A percentile compares a stretch with the other conserved stretches of the same genome.
Conservation (phyloP, 2,888 invertebrate species). For the Siphlonurus alternatus region DNA sequence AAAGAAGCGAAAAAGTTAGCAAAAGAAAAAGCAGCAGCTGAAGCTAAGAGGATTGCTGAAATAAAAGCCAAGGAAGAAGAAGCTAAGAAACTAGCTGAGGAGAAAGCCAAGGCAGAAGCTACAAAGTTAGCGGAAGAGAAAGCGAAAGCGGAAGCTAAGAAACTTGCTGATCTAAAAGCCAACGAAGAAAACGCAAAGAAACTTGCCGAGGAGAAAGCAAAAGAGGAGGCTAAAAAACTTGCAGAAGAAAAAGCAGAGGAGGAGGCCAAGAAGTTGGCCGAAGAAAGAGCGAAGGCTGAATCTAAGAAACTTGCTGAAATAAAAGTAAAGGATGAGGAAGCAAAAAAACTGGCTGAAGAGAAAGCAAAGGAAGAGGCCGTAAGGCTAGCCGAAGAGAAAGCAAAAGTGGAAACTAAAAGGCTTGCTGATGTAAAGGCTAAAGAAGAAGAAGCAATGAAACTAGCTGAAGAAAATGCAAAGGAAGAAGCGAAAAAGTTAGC, state of each 20-base stretch:
- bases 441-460: not conserved
- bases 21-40: not conserved
- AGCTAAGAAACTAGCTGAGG: slow-evolving; percentile 11
- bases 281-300: slow-evolving; percentile 2
- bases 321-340: not conserved
- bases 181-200: slow-evolving; percentile 10
- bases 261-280: not conserved
- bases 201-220: slow-evolving; percentile 9
- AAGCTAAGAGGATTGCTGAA: too few relatives aligned
- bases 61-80: slow-evolving; percentile 14
- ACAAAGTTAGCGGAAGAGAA: slow-evolving; percentile 10
- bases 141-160: slow-evolving; percentile 12
- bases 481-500: slow-evolving; percentile 13
- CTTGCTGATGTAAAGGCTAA: slow-evolving; percentile 10
- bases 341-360: not conserved
- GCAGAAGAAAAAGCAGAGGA: not conserved
- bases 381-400: slow-evolving; percentile 2
- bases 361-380: slow-evolving; percentile 1
- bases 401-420: slow-evolving; percentile 9
- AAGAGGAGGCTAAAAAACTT: not conserved
- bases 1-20: not conserved
- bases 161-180: not conserved
- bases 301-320: not conserved
- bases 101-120: slow-evolving; percentile 12
- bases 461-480: slow-evolving; percentile 3